Conservation (phyloP, 1,140 invertebrate genomes). For the Drosophila ogumai region DNA sequence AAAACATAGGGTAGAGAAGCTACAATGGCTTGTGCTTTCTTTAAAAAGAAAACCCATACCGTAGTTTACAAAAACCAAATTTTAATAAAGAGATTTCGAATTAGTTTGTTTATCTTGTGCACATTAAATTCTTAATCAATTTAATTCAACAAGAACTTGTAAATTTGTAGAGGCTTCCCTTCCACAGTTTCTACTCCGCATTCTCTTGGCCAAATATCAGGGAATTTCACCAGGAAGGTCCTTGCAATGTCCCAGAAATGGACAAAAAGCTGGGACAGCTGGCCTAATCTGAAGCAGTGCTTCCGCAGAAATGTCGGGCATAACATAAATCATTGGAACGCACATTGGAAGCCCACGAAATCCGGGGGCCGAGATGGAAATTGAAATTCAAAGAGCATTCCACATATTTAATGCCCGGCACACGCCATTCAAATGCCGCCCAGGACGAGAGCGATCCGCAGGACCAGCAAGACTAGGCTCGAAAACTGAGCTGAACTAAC, state of each 20-base stretch:
- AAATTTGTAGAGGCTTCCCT: neutral
- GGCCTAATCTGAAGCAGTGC: slow-evolving; percentile 39
- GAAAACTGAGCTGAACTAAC: slow-evolving; percentile 15
- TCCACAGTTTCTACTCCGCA: neutral
- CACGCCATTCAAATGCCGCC: slow-evolving; percentile 39
- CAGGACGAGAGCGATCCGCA: slow-evolving; percentile 12
- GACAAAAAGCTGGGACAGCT: slow-evolving; percentile 18
- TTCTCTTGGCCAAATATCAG: slow-evolving; percentile 12
- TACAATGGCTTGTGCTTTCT: neutral
- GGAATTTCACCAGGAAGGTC: neutral
- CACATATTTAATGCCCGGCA: slow-evolving; percentile 52
- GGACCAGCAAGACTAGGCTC: slow-evolving; percentile 13
- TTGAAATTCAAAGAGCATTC: slow-evolving; percentile 57
- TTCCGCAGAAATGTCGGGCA: slow-evolving; percentile 44
- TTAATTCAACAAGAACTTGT: neutral
- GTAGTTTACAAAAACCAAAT: neutral
- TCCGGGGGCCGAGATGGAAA: slow-evolving; percentile 23
- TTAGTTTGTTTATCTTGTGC: neutral
- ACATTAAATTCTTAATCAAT: neutral
- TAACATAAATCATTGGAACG: slow-evolving; percentile 58
- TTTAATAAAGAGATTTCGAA: neutral
- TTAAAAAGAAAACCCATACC: neutral
- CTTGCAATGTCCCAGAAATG: slow-evolving; percentile 17
- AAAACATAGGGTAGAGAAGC: neutral
- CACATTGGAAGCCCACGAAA: slow-evolving; percentile 26